These are phyloP conservation scores for Notocelia uddmanniana DNA, from an alignment of 2,888 invertebrate species.

Conservation along the genomic window DNA sequence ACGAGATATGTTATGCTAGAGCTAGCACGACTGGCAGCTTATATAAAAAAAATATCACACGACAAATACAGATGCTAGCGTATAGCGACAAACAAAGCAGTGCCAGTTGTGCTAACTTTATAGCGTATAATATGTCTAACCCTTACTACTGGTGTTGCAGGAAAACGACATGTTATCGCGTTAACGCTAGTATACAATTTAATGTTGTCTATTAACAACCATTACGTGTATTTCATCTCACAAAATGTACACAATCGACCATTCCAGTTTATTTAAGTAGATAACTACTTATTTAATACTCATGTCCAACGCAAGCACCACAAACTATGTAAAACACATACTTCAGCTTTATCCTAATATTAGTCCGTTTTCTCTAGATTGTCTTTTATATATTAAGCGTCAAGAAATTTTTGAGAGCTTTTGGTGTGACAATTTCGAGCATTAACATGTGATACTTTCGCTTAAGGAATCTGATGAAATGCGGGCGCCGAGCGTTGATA, in stretches of 20 bases:
- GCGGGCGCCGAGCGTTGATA: neutral
- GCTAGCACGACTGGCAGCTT: neutral
- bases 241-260: neutral
- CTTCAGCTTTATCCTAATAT: neutral
- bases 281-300: slow-evolving; percentile 18
- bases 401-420: neutral
- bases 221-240: neutral
- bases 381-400: neutral
- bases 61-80: neutral
- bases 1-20: neutral
- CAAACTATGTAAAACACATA: slow-evolving; percentile 1
- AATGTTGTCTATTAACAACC: slow-evolving; percentile 5
- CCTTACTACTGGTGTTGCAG: neutral
- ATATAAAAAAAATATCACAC: neutral
- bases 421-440: neutral
- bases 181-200: slow-evolving; percentile 9
- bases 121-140: neutral
- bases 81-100: neutral
- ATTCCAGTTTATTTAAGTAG: slow-evolving; percentile 13
- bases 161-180: neutral
- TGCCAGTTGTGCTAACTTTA: neutral
- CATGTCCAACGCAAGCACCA: slow-evolving; percentile 8
- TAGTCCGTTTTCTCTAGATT: slow-evolving; percentile 19
- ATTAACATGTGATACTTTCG: neutral
- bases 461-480: neutral